Evolutionary conservation across 2,113 vertebrate species (phyloP).

Genomic region (Pardalotus punctatus): DNA sequence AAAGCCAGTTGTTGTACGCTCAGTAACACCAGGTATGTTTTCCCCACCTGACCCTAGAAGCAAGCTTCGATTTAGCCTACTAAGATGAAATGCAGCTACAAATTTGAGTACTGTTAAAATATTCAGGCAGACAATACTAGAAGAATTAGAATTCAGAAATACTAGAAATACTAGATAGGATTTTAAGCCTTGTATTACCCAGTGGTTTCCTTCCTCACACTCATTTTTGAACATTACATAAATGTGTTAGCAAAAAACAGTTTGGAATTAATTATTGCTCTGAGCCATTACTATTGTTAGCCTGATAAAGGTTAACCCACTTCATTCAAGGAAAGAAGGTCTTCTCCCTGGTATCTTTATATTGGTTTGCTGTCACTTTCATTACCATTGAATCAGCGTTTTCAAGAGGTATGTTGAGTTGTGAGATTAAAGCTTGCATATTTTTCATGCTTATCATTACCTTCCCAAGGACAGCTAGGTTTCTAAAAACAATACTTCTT

Average conservation of each 20-base stretch:
- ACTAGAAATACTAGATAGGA: background rate
- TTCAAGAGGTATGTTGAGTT: background rate
- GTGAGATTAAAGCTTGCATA: background rate
- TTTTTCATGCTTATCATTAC: background rate
- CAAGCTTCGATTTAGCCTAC: background rate
- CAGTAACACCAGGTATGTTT: constrained; percentile 93
- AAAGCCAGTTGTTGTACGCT: constrained; percentile 97
- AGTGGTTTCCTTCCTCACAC: background rate
- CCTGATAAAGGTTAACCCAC: background rate
- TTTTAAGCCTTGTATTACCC: background rate
- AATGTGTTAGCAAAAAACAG: background rate
- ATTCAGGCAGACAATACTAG: background rate
- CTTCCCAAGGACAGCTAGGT: background rate
- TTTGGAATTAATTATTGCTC: background rate
- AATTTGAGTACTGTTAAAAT: background rate
- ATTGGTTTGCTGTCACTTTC: constrained; percentile 23
- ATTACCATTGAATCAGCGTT: constrained; percentile 17
- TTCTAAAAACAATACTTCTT: background rate
- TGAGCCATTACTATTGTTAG: background rate
- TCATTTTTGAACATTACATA: background rate
- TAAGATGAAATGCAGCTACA: background rate
- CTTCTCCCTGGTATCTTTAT: background rate
- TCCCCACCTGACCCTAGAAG: background rate
- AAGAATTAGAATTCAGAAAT: too few species aligned
- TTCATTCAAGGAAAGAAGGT: background rate